Conservation (phyloP, 2,888 invertebrate genomes). For the Cephus sareptanus region DNA sequence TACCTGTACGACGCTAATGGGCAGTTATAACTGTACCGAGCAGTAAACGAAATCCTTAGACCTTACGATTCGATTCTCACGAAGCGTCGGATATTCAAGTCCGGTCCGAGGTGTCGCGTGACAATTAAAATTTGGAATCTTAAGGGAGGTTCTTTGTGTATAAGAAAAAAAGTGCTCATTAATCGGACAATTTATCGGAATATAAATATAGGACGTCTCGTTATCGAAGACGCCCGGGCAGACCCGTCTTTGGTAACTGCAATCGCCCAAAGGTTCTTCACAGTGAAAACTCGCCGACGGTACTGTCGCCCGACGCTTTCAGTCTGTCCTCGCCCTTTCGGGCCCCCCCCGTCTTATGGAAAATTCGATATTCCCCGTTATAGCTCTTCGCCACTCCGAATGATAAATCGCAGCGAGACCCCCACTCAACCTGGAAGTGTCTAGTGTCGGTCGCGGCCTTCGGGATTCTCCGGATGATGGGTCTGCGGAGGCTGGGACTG, state of each 20-base stretch:
- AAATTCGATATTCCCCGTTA: slow-evolving; percentile 2
- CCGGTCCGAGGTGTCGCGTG: neutral
- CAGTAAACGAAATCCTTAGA: neutral
- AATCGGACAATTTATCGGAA: neutral
- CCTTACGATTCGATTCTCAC: neutral
- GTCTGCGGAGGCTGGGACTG: neutral
- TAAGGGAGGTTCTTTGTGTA: neutral
- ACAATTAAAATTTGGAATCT: neutral
- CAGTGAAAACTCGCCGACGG: neutral
- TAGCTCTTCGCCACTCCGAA: neutral
- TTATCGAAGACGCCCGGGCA: neutral
- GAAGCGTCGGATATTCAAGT: neutral
- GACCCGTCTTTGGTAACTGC: neutral
- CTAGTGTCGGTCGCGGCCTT: neutral
- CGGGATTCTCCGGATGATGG: neutral
- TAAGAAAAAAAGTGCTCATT: neutral
- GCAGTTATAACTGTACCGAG: neutral
- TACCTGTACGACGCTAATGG: neutral
- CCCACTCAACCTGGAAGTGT: neutral
- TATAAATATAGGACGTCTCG: neutral
- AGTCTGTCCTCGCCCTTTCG: neutral
- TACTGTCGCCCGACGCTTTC: neutral
- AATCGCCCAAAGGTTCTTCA: neutral
- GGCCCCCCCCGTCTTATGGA: neutral
- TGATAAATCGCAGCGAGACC: neutral